A percentile compares a stretch with the other conserved stretches of the same genome.
Conservation (phyloP, 2,113 vertebrate species). For the Periophthalmodon schlosseri region DNA sequence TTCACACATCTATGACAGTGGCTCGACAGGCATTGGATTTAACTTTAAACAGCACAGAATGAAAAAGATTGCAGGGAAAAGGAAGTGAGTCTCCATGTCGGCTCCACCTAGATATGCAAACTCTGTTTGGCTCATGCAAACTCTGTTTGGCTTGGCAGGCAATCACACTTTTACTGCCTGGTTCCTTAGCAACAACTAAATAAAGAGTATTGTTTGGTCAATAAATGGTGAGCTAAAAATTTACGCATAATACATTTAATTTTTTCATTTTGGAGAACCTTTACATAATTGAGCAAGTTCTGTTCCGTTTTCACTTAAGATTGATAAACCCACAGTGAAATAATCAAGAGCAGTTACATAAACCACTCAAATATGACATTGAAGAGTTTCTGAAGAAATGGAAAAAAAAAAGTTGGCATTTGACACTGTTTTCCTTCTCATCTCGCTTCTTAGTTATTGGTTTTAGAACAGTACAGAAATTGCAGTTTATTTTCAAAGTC, state of each 20-base stretch:
- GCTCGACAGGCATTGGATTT: background rate
- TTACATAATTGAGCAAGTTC: background rate
- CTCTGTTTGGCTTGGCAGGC: constrained; percentile 23
- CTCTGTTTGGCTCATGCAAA: constrained; percentile 59
- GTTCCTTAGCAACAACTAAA: constrained; percentile 44
- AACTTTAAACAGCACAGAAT: background rate
- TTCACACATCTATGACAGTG: background rate
- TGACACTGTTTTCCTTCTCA: background rate
- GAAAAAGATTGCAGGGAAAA: constrained; percentile 15
- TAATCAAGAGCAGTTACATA: background rate
- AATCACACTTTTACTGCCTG: constrained; percentile 15
- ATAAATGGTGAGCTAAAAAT: background rate
- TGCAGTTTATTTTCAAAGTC: constrained; percentile 1
- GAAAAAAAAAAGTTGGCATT: background rate
- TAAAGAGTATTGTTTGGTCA: constrained; percentile 11
- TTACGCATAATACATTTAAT: background rate
- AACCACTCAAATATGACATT: background rate
- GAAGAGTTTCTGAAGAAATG: background rate
- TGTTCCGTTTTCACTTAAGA: background rate
- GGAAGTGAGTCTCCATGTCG: constrained; percentile 30
- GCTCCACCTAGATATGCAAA: constrained; percentile 62
- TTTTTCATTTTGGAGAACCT: background rate
- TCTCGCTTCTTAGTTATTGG: constrained; percentile 1
- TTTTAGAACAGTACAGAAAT: constrained; percentile 8
- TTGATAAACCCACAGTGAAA: background rate